Conservation (phyloP, 2,797 vertebrate genomes). For the Morelia viridis region DNA sequence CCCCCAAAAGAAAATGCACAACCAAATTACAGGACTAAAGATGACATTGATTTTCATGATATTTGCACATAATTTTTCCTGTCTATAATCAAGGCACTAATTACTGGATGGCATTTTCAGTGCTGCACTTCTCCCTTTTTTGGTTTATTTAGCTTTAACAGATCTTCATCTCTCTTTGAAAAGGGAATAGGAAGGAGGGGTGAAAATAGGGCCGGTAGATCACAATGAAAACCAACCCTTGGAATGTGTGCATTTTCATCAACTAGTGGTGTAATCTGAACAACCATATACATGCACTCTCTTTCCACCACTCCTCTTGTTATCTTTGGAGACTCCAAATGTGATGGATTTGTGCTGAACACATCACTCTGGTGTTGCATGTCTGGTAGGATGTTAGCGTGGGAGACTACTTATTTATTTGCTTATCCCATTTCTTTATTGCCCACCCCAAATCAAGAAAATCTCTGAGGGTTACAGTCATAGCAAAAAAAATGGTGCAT, state of each 20-base stretch:
- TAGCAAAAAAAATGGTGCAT: background rate
- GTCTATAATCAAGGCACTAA: background rate
- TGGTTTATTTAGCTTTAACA: background rate
- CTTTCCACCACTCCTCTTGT: background rate
- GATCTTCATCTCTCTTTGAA: background rate
- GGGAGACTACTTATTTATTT: background rate
- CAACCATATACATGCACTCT: background rate
- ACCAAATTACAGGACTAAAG: background rate
- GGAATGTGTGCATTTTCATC: background rate
- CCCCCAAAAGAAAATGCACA: background rate
- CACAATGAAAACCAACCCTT: background rate
- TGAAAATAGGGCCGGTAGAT: background rate
- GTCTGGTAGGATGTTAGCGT: background rate
- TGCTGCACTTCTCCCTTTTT: background rate
- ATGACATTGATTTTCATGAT: background rate
- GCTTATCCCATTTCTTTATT: background rate
- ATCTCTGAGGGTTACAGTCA: background rate
- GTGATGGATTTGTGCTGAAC: background rate
- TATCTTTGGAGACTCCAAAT: background rate
- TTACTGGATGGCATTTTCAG: background rate
- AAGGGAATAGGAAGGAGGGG: background rate
- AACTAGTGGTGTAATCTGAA: background rate
- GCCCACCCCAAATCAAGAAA: background rate
- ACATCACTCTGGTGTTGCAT: background rate
- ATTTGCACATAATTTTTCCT: background rate